Base-by-base conservation (phyloP, 2,113 vertebrate species). In the Osmerus eperlanus region DNA sequence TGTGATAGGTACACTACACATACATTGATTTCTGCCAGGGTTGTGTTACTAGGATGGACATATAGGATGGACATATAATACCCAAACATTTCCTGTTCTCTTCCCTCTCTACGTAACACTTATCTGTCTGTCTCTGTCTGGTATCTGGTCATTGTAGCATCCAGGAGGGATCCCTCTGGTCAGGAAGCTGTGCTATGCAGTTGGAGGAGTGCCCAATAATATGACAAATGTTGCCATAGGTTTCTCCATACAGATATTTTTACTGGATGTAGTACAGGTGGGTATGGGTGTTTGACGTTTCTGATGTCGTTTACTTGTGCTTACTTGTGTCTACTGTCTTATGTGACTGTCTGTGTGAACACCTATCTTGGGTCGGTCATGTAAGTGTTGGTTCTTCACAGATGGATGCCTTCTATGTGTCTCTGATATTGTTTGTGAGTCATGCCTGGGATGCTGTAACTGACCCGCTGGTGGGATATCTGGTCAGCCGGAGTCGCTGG, bases 251-350 rank as follows among this genome's bases (percentile, higher is more conserved):
- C 91, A 93, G 61, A 90, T 93, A 4, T 93, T 94, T 77, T 83
- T 94, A 0, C 73, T 94, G 81, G 93, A 93, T 36, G 82, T 91
- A 4, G 92, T 90, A 2, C 85, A 91, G 89, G 91, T 93, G 75
- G 87, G 82, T 4, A 36, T 9, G 15, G 16, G 21, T 18, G 70
- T 54, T 52, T 3, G 25, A 11, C 25, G 4, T 19, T n/a, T 61
- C 18, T 3, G 13, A 56, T 29, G 1, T 13, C 3, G 29, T 18
- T 47, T 28, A 56, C 25, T 58, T 9, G 41, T 12, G 41, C 41
- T 9, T 9, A 47, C 32, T 28, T 21, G 21, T 58, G 19, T 79
- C 32, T 28, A 23, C 58, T 65, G 51, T 69, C 52, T 51, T 15
- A 21, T 47, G 21, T 28, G 66, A 12, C n/a, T 62, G 52, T 65